Evolutionary conservation across 1,140 invertebrate genomes (phyloP), one percentile per base, ranked within the genome.

Genomic region (Planococcus citri): DNA sequence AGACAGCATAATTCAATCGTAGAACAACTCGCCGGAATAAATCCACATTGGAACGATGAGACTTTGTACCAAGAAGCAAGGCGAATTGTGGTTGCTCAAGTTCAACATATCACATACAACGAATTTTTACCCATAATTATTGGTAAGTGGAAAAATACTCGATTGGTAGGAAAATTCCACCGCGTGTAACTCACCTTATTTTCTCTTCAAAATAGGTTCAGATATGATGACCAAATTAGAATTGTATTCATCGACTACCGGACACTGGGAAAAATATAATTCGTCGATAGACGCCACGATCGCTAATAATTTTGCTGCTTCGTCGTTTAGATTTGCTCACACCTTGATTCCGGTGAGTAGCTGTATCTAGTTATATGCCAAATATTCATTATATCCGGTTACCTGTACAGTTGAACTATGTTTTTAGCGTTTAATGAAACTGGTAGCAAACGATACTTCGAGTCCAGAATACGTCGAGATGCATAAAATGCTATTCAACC

Each of bases 251-350:
- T 77, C 82, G 14, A 76, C 80, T 10, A 78, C 76, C 0, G 86
- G 87, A 0, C 84, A 84, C 74, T 87, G 86, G 69, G 77, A 80
- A 6, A 83, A 83, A 0, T 94, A 94, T 77, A 82, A 94, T 73
- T 78, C 84, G 0, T 77, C 79, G 6, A 80, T 91, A 3, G 86
- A 98, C 79, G 85, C 95, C 0, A 83, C 86, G 0, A 87, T 98
- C 69, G 86, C 90, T 0, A 97, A 98, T 79, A 87, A 86, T 74
- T 99, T 99, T 81, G 89, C 95, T 0, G 83, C 92, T 0, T 87
- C 94, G 1, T 94, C 89, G 0, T 95, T 92, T 75, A 80, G 93
- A 70, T 97, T 97, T 76, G 95, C 93, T 0, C 95, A 97, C 75
- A 93, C 91, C 0, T 77, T 94, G 2, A 77, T 94, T 69, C 86